Evolutionary conservation across 2,113 vertebrate genomes (phyloP).

Genomic region (Callaeas wilsoni): DNA sequence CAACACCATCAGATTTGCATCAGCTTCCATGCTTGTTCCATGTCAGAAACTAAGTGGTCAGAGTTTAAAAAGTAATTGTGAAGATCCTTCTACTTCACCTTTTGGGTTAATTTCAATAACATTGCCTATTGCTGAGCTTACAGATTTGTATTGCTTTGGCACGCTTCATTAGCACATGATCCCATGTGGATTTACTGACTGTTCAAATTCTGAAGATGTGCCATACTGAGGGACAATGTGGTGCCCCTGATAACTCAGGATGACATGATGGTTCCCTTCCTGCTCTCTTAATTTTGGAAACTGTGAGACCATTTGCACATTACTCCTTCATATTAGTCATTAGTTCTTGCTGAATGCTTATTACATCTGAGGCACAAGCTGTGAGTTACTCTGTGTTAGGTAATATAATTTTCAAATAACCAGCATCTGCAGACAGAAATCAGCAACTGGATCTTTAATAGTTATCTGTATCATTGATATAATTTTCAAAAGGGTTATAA

Average conservation of each 20-base stretch:
- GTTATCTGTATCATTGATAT: not conserved
- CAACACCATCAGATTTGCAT: not conserved
- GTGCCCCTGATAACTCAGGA: not conserved
- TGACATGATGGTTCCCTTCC: not conserved
- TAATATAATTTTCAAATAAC: not conserved
- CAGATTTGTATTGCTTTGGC: not conserved
- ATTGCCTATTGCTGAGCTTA: not conserved
- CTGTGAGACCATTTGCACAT: not conserved
- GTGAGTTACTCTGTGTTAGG: not conserved
- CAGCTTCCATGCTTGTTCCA: not conserved
- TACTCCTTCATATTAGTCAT: not conserved
- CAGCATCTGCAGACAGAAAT: not conserved
- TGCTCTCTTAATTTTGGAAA: not conserved
- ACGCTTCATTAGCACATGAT: not conserved
- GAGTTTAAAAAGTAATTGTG: not conserved
- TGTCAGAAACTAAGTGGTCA: not conserved
- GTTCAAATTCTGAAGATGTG: not conserved
- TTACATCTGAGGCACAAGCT: not conserved
- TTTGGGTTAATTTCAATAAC: not conserved
- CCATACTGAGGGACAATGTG: not conserved
- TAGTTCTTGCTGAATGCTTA: not conserved
- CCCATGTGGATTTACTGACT: not conserved
- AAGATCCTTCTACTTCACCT: not conserved
- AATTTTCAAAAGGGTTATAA: not conserved
- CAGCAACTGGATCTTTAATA: not conserved